Conservation (phyloP, 2,113 vertebrate species). For the Neotoma lepida region DNA sequence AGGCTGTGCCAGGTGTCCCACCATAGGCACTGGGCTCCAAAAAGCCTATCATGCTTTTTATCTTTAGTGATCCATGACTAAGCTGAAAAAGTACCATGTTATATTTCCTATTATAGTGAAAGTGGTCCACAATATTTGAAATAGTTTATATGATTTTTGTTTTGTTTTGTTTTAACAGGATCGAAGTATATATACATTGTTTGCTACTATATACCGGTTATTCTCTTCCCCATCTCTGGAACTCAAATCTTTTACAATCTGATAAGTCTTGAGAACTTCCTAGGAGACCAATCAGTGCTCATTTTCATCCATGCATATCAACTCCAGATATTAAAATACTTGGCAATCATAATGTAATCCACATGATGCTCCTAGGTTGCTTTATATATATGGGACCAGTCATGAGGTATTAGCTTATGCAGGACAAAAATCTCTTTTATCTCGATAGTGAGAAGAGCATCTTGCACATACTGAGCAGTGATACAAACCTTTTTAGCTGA, state of each 20-base stretch:
- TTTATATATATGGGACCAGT: background rate
- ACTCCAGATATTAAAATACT: background rate
- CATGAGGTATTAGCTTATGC: background rate
- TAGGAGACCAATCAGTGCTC: background rate
- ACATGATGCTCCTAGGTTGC: background rate
- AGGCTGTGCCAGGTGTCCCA: too few relatives aligned
- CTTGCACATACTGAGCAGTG: background rate
- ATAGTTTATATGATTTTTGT: background rate
- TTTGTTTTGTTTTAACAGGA: conserved; percentile 14
- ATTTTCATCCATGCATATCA: background rate
- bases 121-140: background rate
- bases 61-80: background rate
- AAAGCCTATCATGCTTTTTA: background rate
- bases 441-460: background rate
- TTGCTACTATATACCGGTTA: background rate
- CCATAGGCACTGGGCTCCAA: too few relatives aligned
- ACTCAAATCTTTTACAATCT: background rate
- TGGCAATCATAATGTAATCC: background rate
- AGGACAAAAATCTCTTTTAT: background rate
- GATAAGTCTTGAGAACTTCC: background rate
- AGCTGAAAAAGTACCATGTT: background rate
- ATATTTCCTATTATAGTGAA: background rate
- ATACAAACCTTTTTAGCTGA: background rate
- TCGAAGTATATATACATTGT: background rate
- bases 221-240: background rate